Base-by-base conservation (phyloP, 2,888 invertebrate genomes). In the Octodonta nipae region DNA sequence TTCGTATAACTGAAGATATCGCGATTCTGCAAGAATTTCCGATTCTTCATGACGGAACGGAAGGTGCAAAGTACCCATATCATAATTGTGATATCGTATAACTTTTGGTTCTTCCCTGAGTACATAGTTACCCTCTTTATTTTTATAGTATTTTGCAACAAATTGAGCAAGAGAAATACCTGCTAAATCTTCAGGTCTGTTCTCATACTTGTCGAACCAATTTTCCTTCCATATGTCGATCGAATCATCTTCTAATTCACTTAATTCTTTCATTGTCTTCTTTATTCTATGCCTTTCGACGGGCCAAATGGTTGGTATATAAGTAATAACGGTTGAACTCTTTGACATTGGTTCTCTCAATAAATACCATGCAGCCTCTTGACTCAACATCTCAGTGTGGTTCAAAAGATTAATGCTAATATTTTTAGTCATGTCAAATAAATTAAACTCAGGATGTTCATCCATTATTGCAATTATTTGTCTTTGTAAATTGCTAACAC, bases 291-390 rank as follows among this genome's bases (percentile, higher is more conserved):
- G 54, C 30, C 63, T 47, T 39, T 63, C 60, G 25, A 45, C 29
- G 1, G 62, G 61, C 56, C 54, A 58, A 11, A 53, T 39, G 15
- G 58, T 60, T 22, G 55, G 51, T 3, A 60, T 61, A 44, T 52
- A 56, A 28, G 48, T 48, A 32, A 57, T 35, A 24, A 40, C 35
- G 25, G 35, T 28, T 4, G 53, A 55, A 34, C 49, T 31, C 41
- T 55, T 46, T 11, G 53, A 54, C 62, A 64, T 65, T 6, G 60
- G 58, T 37, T 60, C 47, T 16, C 61, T 44, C 27, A 65, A 37
- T 2, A 65, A 37, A 50, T 54, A 63, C 61, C 61, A 64, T 32
- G 62, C 63, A 29, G 61, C 60, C 48, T 63, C 60, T 54, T 62
- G 61, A 37, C 46, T 46, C 3, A 52, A 38, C 43, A 61, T 54